phyloP scores from a whole-genome alignment of 2,113 vertebrate species.

The Calypte anna region DNA sequence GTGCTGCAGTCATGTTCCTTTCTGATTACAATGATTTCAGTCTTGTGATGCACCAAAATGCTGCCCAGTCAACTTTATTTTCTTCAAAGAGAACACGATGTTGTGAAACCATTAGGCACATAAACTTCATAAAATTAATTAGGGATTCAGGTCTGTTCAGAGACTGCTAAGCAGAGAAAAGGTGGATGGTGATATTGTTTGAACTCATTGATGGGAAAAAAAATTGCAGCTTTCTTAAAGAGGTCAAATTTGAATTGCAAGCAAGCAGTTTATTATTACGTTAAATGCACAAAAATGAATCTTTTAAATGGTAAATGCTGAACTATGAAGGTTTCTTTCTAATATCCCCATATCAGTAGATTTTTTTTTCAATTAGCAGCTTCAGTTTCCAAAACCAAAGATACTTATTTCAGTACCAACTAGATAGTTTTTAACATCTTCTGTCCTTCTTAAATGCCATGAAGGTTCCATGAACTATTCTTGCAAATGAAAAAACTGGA shows the following conservation, averaged over 20 bases:
- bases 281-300: neutral
- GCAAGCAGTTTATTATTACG: neutral
- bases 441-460: neutral
- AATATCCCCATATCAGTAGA: neutral
- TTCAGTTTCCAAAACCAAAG: neutral
- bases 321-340: neutral
- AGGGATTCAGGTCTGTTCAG: neutral
- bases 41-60: neutral
- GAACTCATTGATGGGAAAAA: neutral
- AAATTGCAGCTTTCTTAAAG: neutral
- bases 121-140: neutral
- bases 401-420: neutral
- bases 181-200: neutral
- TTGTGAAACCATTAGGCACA: neutral
- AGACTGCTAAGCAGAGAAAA: neutral
- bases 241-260: neutral
- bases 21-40: neutral
- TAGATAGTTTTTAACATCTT: neutral
- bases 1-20: neutral
- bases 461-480: neutral
- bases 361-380: neutral
- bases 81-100: neutral
- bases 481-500: neutral
- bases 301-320: neutral
- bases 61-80: constrained; percentile 1